Conservation (phyloP, 1,140 invertebrate species). For the Acromyrmex charruanus region DNA sequence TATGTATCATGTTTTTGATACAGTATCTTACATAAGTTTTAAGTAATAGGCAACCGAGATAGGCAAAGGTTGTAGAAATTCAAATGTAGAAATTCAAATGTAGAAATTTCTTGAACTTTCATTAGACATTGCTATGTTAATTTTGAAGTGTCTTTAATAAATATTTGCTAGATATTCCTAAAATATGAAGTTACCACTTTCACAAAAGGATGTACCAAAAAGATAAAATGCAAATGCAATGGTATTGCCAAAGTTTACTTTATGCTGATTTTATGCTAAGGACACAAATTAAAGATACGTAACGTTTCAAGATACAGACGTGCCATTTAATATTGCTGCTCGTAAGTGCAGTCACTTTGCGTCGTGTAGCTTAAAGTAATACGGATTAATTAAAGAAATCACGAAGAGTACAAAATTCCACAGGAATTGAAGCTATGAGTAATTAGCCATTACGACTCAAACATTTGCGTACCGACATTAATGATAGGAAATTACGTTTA, state of each 20-base stretch:
- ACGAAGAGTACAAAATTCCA: slow-evolving; percentile 19
- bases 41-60: slow-evolving; percentile 26
- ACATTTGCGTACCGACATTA: slow-evolving; percentile 35
- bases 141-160: slow-evolving; percentile 54
- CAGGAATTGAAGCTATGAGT: slow-evolving; percentile 25
- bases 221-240: slow-evolving; percentile 27
- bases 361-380: slow-evolving; percentile 36
- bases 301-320: background rate
- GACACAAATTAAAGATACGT: slow-evolving; percentile 13
- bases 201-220: slow-evolving; percentile 12
- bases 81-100: slow-evolving; percentile 22
- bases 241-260: slow-evolving; percentile 23
- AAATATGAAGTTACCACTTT: slow-evolving; percentile 6
- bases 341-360: background rate
- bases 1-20: slow-evolving; percentile 20
- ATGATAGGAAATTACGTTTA: slow-evolving; percentile 58
- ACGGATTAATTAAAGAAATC: slow-evolving; percentile 48
- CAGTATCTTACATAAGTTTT: slow-evolving; percentile 40
- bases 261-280: slow-evolving; percentile 15
- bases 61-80: slow-evolving; percentile 1
- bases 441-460: slow-evolving; percentile 43
- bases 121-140: slow-evolving; percentile 35
- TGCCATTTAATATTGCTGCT: background rate
- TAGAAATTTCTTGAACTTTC: slow-evolving; percentile 50
- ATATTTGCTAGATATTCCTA: slow-evolving; percentile 51